Conservation (phyloP, 2,797 vertebrate species). For the Rhadinocentrus ornatus region DNA sequence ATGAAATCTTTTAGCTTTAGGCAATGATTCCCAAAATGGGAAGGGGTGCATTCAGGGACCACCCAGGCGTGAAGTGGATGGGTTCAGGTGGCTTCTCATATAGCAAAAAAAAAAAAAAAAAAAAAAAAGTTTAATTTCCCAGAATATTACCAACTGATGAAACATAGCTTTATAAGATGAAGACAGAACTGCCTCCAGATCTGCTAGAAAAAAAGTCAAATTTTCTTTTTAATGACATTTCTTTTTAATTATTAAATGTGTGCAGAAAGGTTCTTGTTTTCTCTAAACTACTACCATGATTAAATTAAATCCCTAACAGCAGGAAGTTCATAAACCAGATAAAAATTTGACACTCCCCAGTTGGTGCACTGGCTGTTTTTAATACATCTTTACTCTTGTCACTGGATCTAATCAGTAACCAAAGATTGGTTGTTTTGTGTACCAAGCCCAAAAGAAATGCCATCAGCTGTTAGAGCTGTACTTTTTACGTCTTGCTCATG, state of each 20-base stretch:
- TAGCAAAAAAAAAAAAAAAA: background rate
- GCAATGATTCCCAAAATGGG: slow-evolving; percentile 17
- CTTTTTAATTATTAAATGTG: background rate
- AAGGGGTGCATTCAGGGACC: slow-evolving; percentile 30
- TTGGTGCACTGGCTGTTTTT: background rate
- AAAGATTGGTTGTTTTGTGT: background rate
- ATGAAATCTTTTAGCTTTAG: slow-evolving; percentile 48
- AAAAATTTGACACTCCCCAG: background rate
- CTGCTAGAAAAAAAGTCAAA: background rate
- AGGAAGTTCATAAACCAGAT: background rate
- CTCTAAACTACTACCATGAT: background rate
- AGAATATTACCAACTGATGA: slow-evolving; percentile 43
- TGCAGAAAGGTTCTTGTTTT: background rate
- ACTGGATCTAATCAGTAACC: slow-evolving; percentile 3
- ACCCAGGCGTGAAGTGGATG: slow-evolving; percentile 17
- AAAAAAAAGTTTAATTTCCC: background rate
- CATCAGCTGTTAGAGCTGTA: background rate
- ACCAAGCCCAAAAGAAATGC: slow-evolving; percentile 3
- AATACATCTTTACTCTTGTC: background rate
- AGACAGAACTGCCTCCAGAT: background rate
- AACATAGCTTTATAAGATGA: slow-evolving; percentile 1
- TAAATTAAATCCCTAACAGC: background rate
- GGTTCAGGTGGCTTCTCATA: slow-evolving; percentile 24
- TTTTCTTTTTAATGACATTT: background rate
- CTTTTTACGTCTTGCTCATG: background rate